These are phyloP conservation scores for Synodontis membranacea DNA, from an alignment of 2,113 vertebrate genomes.

Conservation along the genomic window DNA sequence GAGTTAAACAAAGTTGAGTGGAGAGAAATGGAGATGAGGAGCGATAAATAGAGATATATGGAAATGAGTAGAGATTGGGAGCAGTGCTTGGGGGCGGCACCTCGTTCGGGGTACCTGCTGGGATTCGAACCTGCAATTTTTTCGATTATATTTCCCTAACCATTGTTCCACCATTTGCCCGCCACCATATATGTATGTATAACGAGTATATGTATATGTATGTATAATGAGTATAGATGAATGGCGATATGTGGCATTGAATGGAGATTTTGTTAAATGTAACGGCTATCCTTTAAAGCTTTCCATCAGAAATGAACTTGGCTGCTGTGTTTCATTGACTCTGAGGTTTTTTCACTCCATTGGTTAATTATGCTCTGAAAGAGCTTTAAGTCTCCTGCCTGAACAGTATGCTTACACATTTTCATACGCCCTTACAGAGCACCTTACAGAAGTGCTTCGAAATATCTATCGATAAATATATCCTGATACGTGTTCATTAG, in stretches of 20 bases:
- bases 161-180: too few species aligned
- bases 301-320: constrained; percentile 4
- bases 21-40: background rate
- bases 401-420: background rate
- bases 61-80: too few species aligned
- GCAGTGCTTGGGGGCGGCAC: too few species aligned
- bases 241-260: background rate
- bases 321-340: background rate
- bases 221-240: background rate
- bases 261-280: background rate
- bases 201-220: too few species aligned
- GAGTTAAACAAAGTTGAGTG: background rate
- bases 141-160: too few species aligned
- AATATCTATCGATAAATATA: too few species aligned
- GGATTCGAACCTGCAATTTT: too few species aligned
- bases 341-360: background rate
- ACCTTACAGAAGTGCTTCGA: too few species aligned
- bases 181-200: too few species aligned
- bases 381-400: background rate
- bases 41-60: background rate
- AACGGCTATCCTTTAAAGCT: background rate
- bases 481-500: too few species aligned
- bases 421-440: too few species aligned
- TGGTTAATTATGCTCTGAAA: background rate
- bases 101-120: too few species aligned